Percentiles rank a stretch among this genome's conserved stretches.
These are phyloP conservation scores for Sinodicranocentrus sp. DNA, from an alignment of 2,888 invertebrate genomes.

Conservation along the genomic window DNA sequence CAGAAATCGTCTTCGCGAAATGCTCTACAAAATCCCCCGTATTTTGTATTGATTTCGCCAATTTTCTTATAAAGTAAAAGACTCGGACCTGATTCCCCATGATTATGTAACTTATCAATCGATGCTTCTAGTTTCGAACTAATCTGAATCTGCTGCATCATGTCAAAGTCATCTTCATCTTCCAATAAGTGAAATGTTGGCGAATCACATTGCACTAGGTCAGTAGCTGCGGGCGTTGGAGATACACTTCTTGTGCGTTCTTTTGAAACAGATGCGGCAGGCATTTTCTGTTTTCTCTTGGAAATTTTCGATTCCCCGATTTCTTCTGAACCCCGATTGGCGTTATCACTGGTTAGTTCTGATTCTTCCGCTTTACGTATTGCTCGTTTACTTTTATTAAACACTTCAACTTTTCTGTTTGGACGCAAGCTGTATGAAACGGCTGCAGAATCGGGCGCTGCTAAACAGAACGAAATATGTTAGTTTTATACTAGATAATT, in stretches of 20 bases:
- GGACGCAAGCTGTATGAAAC: too few species aligned
- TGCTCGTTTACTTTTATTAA: too few species aligned
- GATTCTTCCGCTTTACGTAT: too few species aligned
- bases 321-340: too few species aligned
- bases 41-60: constrained; percentile 53
- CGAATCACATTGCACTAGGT: neutral
- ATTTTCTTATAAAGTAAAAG: constrained; percentile 71
- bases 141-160: constrained; percentile 16
- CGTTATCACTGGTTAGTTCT: too few species aligned
- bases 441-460: too few species aligned
- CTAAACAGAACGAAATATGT: too few species aligned
- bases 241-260: neutral
- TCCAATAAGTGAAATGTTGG: neutral
- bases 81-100: constrained; percentile 73
- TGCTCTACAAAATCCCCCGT: constrained; percentile 55
- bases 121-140: constrained; percentile 48
- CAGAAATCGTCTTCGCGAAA: constrained; percentile 67
- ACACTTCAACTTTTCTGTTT: too few species aligned
- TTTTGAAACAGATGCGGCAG: too few species aligned
- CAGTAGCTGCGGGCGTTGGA: neutral
- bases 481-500: too few species aligned
- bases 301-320: too few species aligned
- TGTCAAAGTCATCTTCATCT: constrained; percentile 15
- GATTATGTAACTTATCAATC: constrained; percentile 68
- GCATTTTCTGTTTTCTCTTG: too few species aligned